These are phyloP conservation scores for Amphibalanus amphitrite DNA, from an alignment of 1,140 invertebrate genomes.

Conservation along the genomic window DNA sequence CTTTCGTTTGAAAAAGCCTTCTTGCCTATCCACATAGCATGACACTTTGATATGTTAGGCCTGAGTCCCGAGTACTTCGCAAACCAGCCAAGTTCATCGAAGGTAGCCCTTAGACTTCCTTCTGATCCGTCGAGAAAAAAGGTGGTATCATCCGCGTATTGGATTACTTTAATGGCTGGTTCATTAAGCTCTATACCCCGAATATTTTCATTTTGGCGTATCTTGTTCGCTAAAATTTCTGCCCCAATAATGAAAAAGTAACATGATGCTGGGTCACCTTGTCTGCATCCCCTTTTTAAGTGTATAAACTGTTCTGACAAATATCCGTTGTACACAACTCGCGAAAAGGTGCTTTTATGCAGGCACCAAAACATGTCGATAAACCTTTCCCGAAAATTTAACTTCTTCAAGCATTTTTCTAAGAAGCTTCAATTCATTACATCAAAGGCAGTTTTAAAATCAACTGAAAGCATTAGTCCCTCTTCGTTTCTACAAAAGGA, in stretches of 20 bases:
- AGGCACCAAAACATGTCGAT: not conserved
- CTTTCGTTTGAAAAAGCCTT: too few species aligned
- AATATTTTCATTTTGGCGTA: too few species aligned
- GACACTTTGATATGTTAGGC: too few species aligned
- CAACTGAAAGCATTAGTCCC: not conserved
- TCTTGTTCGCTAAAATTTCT: too few species aligned
- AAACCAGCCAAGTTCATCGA: too few species aligned
- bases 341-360: not conserved
- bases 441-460: not conserved
- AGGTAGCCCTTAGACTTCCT: too few species aligned
- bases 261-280: not conserved
- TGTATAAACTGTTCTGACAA: not conserved
- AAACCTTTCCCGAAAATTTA: not conserved
- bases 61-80: too few species aligned
- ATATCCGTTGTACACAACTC: not conserved
- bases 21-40: too few species aligned
- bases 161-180: too few species aligned
- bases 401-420: not conserved
- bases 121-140: too few species aligned
- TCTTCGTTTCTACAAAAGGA: not conserved
- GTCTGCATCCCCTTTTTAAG: not conserved
- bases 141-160: too few species aligned
- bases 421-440: not conserved
- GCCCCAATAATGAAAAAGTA: not conserved
- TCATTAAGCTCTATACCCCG: too few species aligned